phyloP scores from a whole-genome alignment of 2,113 vertebrate genomes.

The Lagopus leucura region DNA sequence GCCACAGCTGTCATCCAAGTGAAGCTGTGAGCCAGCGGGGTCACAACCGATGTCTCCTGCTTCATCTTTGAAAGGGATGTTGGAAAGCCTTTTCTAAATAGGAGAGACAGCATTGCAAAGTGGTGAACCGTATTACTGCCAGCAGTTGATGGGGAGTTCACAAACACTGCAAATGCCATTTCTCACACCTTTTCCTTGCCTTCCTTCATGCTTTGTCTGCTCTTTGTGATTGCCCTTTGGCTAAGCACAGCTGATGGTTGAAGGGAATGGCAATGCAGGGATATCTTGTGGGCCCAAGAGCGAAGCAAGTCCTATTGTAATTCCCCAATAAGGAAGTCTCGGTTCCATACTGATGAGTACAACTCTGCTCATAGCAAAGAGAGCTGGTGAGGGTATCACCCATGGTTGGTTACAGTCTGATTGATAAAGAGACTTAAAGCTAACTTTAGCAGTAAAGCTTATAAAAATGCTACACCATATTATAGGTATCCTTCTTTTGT shows the following conservation, averaged over 20 bases:
- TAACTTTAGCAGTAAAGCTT: not conserved
- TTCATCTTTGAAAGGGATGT: not conserved
- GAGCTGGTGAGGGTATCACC: not conserved
- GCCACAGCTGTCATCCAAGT: not conserved
- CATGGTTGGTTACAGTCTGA: not conserved
- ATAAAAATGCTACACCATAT: not conserved
- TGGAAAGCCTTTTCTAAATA: not conserved
- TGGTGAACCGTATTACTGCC: not conserved
- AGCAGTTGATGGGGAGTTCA: not conserved
- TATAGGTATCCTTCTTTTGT: not conserved
- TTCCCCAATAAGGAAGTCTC: not conserved
- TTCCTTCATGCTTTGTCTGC: accelerated
- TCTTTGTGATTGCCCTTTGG: not conserved
- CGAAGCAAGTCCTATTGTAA: not conserved
- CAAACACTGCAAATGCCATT: not conserved
- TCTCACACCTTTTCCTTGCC: not conserved
- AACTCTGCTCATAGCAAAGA: not conserved
- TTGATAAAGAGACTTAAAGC: not conserved
- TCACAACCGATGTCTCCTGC: not conserved
- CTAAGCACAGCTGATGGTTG: not conserved
- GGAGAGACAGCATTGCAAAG: not conserved
- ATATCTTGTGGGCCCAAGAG: not conserved
- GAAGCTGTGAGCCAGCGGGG: not conserved
- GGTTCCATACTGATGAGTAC: not conserved
- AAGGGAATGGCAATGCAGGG: not conserved